Evolutionary conservation across 1,140 invertebrate species (phyloP).

Genomic region (Artemia franciscana): DNA sequence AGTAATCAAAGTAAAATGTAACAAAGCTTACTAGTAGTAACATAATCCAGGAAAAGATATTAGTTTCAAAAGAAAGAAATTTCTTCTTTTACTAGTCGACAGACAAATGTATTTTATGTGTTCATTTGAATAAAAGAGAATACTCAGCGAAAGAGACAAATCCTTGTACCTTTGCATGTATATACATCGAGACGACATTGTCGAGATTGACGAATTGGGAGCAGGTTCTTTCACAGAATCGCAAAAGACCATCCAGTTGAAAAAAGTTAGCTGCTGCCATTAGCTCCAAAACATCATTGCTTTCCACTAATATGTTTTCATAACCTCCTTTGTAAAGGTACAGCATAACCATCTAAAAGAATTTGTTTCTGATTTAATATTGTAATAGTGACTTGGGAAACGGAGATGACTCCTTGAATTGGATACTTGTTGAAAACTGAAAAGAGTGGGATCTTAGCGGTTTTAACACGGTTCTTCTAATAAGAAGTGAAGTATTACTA

Average conservation of each 20-base stretch:
- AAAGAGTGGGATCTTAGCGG: no score
- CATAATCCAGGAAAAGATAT: conserved; percentile 1
- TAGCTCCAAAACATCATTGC: conserved; percentile 55
- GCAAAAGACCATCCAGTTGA: conserved; percentile 55
- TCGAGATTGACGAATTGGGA: conserved; percentile 59
- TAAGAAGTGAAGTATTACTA: no score
- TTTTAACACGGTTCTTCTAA: no score
- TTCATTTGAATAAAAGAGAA: not conserved
- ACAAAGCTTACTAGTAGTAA: no score
- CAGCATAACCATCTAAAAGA: conserved; percentile 62
- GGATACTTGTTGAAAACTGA: no score
- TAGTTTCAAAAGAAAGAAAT: conserved; percentile 7
- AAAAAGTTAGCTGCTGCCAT: conserved; percentile 82
- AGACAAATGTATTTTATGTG: not conserved
- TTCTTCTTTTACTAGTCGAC: not conserved
- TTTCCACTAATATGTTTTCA: conserved; percentile 43
- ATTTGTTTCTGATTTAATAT: no score
- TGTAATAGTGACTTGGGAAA: no score
- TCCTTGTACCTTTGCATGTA: conserved; percentile 54
- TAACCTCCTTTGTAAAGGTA: conserved; percentile 65
- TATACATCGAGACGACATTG: conserved; percentile 74
- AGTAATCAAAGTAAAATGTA: no score
- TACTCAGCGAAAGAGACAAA: not conserved
- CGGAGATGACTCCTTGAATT: no score
- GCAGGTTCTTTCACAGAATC: conserved; percentile 61